These are phyloP conservation scores for Pheosia tremula DNA, from an alignment of 2,888 invertebrate genomes.

Conservation along the genomic window DNA sequence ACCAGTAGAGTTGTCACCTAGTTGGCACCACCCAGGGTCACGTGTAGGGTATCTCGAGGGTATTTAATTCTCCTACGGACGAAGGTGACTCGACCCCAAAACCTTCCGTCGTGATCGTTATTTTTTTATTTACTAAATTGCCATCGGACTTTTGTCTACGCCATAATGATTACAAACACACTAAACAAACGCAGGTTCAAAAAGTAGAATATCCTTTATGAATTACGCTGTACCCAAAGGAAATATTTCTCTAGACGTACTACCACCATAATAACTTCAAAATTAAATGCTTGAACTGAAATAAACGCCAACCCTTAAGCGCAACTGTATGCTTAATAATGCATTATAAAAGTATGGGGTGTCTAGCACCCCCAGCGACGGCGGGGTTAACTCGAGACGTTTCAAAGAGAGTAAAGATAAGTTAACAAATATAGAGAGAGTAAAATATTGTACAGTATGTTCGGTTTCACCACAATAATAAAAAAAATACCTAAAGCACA, in stretches of 20 bases:
- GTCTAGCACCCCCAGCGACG: slow-evolving; percentile 27
- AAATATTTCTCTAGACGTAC: not conserved
- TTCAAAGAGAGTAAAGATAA: slow-evolving; percentile 69
- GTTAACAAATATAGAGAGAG: slow-evolving; percentile 58
- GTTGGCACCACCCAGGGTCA: no score
- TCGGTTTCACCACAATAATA: not conserved
- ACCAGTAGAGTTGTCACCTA: no score
- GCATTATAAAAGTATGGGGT: slow-evolving; percentile 66
- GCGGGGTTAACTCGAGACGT: slow-evolving; percentile 32
- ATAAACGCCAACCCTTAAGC: slow-evolving; percentile 35
- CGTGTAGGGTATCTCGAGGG: no score
- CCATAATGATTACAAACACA: no score
- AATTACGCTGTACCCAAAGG: no score
- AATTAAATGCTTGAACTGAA: slow-evolving; percentile 11
- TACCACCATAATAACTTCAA: slow-evolving; percentile 19
- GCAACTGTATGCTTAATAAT: slow-evolving; percentile 49
- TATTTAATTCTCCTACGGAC: no score
- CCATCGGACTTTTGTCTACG: no score
- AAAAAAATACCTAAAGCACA: not conserved
- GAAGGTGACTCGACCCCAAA: no score
- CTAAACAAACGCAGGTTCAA: no score
- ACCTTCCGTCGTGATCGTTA: no score
- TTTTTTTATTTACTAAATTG: no score
- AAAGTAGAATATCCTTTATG: no score
- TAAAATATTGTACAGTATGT: slow-evolving; percentile 50